Evolutionary conservation across 64 coral and sea anemone genomes (phyloP), one percentile per base, ranked within the genome.

Genomic region (Exaiptasia diaphana): DNA sequence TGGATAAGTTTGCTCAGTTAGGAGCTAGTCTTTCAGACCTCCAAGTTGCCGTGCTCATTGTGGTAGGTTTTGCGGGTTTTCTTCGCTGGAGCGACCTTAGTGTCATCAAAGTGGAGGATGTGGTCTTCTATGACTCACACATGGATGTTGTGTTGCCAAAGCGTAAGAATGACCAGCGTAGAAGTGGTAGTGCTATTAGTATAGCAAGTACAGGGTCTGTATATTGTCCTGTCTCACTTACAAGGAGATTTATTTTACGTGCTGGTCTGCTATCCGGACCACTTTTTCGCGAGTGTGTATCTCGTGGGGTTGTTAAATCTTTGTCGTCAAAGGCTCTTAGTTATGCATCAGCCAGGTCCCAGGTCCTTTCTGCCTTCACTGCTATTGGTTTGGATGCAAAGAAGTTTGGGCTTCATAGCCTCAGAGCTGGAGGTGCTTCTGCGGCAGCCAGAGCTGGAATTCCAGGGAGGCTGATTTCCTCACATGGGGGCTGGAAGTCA

Each of bases 141-240:
- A 39, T 85, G 56, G 52, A 35, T 31, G 58, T 83, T 10, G 67
- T 68, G 39, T 22, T 85, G 20, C 10, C 13, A 1, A 84, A 79
- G 50, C 5, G 89, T 3, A 91, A 85, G 74, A 92, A 92, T 44
- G 82, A 92, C 36, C 79, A 83, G 36, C 76, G 83, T 61, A 27
- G 37, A 28, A 49, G 49, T 46, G 88, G 88, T n/a, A 59, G 75
- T 14, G 50, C 65, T 53, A 62, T 84, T 4, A 53, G 59, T 20
- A 73, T 81, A 45, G 18, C 76, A 88, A 21, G 52, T 45, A 31
- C 15, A 42, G 72, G 46, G 22, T 38, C 53, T 23, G 20, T 30
- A 20, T n/a, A n/a, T n/a, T 77, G 41, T 30, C 73, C 42, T 7
- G 71, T 86, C 13, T 14, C 41, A 13, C 23, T 60, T 20, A 33